phyloP scores from a whole-genome alignment of 2,113 vertebrate species.

The Aleadryas rufinucha region DNA sequence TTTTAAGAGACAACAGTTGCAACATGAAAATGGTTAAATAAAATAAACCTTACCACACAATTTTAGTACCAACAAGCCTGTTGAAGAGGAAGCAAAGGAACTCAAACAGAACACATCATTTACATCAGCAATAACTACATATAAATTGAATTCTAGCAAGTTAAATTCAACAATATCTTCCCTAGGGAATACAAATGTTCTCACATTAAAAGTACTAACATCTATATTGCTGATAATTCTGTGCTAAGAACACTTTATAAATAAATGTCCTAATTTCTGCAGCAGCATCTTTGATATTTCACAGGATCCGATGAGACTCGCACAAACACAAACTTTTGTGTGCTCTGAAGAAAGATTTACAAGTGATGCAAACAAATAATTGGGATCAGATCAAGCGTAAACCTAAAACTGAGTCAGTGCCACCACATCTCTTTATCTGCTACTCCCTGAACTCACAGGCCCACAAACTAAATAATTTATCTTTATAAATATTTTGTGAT shows the following conservation, averaged over 20 bases:
- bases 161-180: background rate
- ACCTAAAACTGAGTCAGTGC: background rate
- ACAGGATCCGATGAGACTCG: accelerated
- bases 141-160: background rate
- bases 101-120: background rate
- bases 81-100: background rate
- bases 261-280: background rate
- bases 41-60: slow-evolving; percentile 10
- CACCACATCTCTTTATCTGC: background rate
- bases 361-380: background rate
- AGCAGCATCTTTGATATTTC: background rate
- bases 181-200: background rate
- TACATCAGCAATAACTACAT: background rate
- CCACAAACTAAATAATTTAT: background rate
- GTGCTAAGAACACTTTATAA: background rate
- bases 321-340: background rate
- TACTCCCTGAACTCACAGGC: background rate
- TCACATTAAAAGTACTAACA: background rate
- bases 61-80: slow-evolving; percentile 3
- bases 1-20: background rate
- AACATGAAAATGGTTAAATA: background rate
- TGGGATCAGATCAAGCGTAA: background rate
- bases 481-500: background rate
- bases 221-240: background rate
- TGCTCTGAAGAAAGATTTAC: background rate